A percentile compares a stretch with the other conserved stretches of the same genome.
These are phyloP conservation scores for Cyclina sinensis DNA, from an alignment of 1,140 invertebrate genomes.

Conservation along the genomic window DNA sequence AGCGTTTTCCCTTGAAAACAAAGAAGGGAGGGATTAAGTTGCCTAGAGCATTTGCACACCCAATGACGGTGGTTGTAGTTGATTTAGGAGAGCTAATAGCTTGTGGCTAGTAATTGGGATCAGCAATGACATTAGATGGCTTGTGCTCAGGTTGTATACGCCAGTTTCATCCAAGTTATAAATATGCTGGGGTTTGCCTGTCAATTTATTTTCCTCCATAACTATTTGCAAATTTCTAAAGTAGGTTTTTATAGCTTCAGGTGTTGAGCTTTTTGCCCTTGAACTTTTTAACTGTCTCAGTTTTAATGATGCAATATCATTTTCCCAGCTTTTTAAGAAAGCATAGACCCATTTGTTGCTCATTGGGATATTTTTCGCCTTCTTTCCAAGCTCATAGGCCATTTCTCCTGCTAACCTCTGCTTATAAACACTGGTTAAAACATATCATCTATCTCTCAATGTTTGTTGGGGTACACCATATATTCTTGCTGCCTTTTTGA, in stretches of 20 bases:
- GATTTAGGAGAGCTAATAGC: too few species aligned
- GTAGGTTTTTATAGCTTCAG: too few species aligned
- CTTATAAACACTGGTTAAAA: background rate
- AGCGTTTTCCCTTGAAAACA: constrained; percentile 50
- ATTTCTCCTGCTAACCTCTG: background rate
- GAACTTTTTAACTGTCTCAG: background rate
- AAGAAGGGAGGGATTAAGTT: constrained; percentile 47
- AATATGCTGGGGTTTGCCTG: background rate
- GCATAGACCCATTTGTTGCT: constrained; percentile 36
- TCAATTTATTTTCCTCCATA: background rate
- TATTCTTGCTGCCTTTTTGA: too few species aligned
- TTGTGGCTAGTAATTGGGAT: too few species aligned
- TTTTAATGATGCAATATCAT: background rate
- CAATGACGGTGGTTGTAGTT: constrained; percentile 29
- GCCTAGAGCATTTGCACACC: constrained; percentile 68
- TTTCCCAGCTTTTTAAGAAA: background rate
- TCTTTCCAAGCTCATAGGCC: background rate
- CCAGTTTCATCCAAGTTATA: too few species aligned
- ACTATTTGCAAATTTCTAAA: background rate
- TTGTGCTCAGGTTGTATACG: background rate
- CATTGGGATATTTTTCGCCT: background rate
- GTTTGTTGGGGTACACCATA: background rate
- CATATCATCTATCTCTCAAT: background rate
- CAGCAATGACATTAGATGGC: too few species aligned
- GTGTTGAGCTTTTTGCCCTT: background rate